Conservation (phyloP, 2,113 vertebrate genomes). For the Dicrurus megarhynchus region DNA sequence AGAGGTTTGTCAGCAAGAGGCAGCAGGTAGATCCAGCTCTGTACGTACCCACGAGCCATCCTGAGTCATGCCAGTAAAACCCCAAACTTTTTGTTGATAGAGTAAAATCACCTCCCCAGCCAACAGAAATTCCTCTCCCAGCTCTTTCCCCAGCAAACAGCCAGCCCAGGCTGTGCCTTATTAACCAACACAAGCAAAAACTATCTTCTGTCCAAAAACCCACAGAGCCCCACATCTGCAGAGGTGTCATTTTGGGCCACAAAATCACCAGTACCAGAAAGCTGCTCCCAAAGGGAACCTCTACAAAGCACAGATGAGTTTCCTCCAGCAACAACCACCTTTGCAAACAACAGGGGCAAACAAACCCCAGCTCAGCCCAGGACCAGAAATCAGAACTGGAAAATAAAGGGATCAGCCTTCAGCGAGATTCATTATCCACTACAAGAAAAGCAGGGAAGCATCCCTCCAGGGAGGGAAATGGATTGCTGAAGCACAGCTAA, state of each 20-base stretch:
- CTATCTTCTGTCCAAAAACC: background rate
- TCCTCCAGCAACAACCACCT: background rate
- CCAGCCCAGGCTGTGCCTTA: background rate
- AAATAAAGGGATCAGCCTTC: background rate
- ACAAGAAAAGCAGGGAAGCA: background rate
- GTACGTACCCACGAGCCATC: background rate
- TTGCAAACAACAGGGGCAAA: background rate
- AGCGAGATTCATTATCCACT: background rate
- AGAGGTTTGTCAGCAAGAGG: background rate
- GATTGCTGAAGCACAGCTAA: background rate
- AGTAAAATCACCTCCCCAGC: background rate
- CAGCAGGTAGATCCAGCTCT: background rate
- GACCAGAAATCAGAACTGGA: background rate
- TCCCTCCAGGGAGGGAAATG: background rate
- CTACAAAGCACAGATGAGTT: background rate
- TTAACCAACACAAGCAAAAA: background rate
- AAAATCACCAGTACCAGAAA: background rate
- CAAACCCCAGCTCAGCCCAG: background rate
- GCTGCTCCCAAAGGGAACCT: background rate
- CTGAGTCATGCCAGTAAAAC: slow-evolving; percentile 20
- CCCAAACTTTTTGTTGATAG: background rate
- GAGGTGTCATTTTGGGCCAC: background rate
- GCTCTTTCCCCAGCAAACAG: background rate
- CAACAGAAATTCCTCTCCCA: background rate
- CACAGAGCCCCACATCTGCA: background rate